Conservation (phyloP, 2,113 vertebrate species). For the Lichenostomus cassidix region DNA sequence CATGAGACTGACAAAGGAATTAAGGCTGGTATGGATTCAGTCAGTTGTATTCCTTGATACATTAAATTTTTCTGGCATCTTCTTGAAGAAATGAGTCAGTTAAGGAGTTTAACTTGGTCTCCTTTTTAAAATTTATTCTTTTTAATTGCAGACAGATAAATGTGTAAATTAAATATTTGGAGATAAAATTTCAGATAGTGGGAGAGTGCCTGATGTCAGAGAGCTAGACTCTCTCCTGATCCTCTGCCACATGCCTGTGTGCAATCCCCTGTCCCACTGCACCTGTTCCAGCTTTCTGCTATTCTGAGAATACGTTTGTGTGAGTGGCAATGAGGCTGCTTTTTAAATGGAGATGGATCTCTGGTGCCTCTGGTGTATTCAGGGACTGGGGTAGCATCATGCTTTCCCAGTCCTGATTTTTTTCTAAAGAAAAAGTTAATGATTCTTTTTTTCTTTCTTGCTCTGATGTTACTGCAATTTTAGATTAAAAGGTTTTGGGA, state of each 20-base stretch:
- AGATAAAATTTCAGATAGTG: neutral
- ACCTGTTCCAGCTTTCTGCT: slow-evolving; percentile 35
- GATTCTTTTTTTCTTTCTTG: neutral
- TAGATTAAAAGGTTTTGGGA: neutral
- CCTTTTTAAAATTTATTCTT: neutral
- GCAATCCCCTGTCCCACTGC: neutral
- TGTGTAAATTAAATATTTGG: neutral
- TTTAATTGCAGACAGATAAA: neutral
- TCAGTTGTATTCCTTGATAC: neutral
- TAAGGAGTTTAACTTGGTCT: neutral
- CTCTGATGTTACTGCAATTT: neutral
- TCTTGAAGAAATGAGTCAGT: neutral
- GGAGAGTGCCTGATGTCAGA: neutral
- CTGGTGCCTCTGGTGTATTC: neutral
- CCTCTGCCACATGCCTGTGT: neutral
- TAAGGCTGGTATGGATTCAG: neutral
- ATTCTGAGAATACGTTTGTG: slow-evolving; percentile 22
- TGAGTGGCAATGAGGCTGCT: neutral
- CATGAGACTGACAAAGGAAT: neutral
- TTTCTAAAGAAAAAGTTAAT: neutral
- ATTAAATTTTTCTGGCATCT: neutral
- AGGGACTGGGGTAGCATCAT: neutral
- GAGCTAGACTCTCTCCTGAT: neutral
- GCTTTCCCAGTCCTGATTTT: neutral
- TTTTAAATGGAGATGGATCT: neutral